A percentile compares a stretch with the other conserved stretches of the same genome.
phyloP scores from a whole-genome alignment of 2,888 invertebrate species.

The Heliconius charithonia region DNA sequence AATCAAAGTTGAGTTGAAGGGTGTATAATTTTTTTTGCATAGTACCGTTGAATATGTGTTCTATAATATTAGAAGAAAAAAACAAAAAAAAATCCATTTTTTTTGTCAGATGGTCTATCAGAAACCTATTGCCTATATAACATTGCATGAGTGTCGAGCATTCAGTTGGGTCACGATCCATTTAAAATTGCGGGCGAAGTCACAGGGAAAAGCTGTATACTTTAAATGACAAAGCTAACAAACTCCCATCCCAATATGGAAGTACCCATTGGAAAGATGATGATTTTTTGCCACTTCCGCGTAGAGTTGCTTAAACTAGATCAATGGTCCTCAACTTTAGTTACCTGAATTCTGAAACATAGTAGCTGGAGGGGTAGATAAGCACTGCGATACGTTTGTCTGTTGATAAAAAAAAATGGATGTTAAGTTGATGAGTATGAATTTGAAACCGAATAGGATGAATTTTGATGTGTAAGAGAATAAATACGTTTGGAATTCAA shows the following conservation, averaged over 20 bases:
- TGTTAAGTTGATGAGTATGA: neutral
- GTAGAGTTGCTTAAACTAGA: conserved; percentile 14
- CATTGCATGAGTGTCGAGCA: neutral
- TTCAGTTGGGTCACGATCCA: neutral
- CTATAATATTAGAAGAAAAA: neutral
- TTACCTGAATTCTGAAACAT: conserved; percentile 22
- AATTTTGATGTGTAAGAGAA: no score
- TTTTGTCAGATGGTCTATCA: no score
- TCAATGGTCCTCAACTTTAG: conserved; percentile 23
- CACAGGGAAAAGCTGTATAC: neutral
- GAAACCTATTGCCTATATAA: no score
- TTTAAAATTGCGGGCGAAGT: neutral
- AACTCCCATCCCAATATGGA: neutral
- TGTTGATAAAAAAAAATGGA: neutral
- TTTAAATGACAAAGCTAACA: neutral
- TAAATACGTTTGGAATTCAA: no score
- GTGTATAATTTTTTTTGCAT: neutral
- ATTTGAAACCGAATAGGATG: neutral
- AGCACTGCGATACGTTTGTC: neutral
- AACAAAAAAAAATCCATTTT: no score
- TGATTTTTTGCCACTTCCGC: conserved; percentile 8
- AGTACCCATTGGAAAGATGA: neutral
- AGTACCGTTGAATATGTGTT: neutral
- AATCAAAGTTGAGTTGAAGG: neutral
- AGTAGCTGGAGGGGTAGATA: conserved; percentile 9